Evolutionary conservation across 2,797 vertebrate species (phyloP).

Genomic region (Lacerta viridis): DNA sequence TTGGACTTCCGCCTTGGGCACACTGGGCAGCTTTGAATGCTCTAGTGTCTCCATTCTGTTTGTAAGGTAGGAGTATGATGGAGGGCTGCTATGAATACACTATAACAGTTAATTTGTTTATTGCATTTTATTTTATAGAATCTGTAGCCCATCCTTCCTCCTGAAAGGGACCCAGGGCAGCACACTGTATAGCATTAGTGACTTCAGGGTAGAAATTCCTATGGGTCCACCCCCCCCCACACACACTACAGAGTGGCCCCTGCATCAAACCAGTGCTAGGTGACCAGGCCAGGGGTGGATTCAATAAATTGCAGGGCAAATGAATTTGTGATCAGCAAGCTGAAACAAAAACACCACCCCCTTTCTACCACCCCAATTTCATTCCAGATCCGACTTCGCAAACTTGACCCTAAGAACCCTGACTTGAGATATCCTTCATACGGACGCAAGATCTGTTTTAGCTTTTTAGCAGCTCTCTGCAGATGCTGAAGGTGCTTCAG

Average conservation of each 20-base stretch:
- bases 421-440: neutral
- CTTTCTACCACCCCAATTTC: neutral
- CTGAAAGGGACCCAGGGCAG: no score
- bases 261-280: neutral
- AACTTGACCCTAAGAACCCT: neutral
- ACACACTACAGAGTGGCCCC: neutral
- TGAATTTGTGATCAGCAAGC: neutral
- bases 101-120: neutral
- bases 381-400: neutral
- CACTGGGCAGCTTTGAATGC: neutral
- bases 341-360: neutral
- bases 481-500: neutral
- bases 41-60: neutral
- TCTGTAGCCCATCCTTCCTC: no score
- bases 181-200: neutral
- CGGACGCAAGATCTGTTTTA: neutral
- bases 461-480: slow-evolving; percentile 1
- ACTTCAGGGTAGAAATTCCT: neutral
- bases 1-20: neutral
- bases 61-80: neutral
- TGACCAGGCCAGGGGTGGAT: neutral
- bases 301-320: neutral
- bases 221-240: no score
- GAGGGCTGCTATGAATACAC: slow-evolving; percentile 7
- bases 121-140: no score